Conservation (phyloP, 2,888 invertebrate genomes). For the Lasius platythorax region DNA sequence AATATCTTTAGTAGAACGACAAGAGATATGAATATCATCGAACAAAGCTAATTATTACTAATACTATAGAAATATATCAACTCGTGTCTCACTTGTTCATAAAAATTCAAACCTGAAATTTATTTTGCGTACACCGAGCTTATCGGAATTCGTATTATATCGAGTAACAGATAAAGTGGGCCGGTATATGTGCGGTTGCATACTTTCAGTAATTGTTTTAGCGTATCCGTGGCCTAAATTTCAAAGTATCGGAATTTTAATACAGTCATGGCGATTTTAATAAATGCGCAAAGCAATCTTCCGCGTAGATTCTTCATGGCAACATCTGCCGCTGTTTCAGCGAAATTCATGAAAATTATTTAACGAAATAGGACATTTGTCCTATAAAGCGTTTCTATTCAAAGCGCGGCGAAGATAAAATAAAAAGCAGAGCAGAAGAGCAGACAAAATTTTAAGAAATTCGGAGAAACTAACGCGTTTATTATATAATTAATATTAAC, state of each 20-base stretch:
- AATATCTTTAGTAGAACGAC: background rate
- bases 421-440: background rate
- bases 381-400: background rate
- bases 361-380: background rate
- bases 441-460: background rate
- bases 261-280: slow-evolving; percentile 34
- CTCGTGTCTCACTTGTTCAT: background rate
- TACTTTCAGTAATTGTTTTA: slow-evolving; percentile 37
- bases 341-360: slow-evolving; percentile 30
- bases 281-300: slow-evolving; percentile 34
- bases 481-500: background rate
- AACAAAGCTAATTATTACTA: background rate
- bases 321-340: slow-evolving; percentile 27
- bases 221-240: slow-evolving; percentile 30
- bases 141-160: slow-evolving; percentile 38
- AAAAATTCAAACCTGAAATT: slow-evolving; percentile 23
- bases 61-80: background rate
- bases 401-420: background rate
- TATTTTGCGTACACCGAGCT: slow-evolving; percentile 30
- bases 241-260: slow-evolving; percentile 44
- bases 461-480: background rate
- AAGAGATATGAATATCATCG: background rate
- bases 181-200: background rate
- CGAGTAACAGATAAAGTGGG: slow-evolving; percentile 30
- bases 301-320: slow-evolving; percentile 2